phyloP scores from a whole-genome alignment of 2,888 invertebrate species.

The Acrocyrtus sp. region DNA sequence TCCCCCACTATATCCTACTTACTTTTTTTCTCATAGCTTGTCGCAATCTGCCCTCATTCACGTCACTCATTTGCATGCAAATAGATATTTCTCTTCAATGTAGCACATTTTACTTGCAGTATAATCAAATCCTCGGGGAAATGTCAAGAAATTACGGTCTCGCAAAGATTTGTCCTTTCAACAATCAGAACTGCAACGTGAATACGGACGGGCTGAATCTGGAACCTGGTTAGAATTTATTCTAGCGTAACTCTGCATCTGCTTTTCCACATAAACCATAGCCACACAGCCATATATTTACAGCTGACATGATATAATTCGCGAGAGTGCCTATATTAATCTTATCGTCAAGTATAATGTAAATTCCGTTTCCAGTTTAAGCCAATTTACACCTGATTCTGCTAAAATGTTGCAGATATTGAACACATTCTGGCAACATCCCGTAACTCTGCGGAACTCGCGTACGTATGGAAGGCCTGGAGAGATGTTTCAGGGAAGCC shows the following conservation, averaged over 20 bases:
- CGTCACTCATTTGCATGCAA: conserved; percentile 5
- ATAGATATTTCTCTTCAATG: conserved; percentile 5
- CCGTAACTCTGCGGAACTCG: conserved; percentile 79
- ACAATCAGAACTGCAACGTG: conserved; percentile 67
- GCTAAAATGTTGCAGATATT: conserved; percentile 71
- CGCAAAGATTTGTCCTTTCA: conserved; percentile 76
- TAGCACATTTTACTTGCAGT: conserved; percentile 57
- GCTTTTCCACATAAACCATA: too few relatives aligned
- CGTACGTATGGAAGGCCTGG: conserved; percentile 84
- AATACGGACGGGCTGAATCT: conserved; percentile 69
- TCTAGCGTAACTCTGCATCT: too few relatives aligned
- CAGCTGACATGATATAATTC: too few relatives aligned
- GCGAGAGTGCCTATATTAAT: too few relatives aligned
- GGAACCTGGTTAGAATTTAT: conserved; percentile 68
- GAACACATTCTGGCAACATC: conserved; percentile 78
- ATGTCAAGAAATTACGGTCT: conserved; percentile 83
- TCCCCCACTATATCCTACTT: too few relatives aligned
- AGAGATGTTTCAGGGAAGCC: conserved; percentile 82
- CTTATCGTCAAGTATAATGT: not conserved
- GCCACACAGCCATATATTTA: too few relatives aligned
- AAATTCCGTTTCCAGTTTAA: not conserved
- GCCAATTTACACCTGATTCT: conserved; percentile 1
- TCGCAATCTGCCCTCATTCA: conserved; percentile 36
- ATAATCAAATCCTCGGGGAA: conserved; percentile 68
- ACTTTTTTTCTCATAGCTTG: too few relatives aligned